Percentiles rank a stretch among this genome's conserved stretches.
Evolutionary conservation across 2,113 vertebrate species (phyloP).

Genomic region (Ciconia stormi): DNA sequence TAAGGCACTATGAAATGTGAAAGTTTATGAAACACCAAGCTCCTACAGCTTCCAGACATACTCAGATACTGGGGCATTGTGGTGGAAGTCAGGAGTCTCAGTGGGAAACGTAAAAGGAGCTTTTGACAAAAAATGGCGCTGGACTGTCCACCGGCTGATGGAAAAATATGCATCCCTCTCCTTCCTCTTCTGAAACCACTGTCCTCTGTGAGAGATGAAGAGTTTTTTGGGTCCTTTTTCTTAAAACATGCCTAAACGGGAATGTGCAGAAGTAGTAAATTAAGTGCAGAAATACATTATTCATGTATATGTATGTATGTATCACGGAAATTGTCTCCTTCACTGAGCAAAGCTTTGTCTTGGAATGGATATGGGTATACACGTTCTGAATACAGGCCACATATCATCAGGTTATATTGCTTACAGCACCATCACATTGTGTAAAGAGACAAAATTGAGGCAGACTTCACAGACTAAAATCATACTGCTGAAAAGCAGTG

Average conservation of each 20-base stretch:
- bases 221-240: not conserved
- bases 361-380: not conserved
- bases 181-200: not conserved
- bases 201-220: not conserved
- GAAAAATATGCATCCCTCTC: not conserved
- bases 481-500: not conserved
- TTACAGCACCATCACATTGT: not conserved
- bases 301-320: not conserved
- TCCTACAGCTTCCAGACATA: not conserved
- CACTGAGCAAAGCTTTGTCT: not conserved
- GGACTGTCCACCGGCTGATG: rapidly evolving
- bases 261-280: not conserved
- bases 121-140: not conserved
- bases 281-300: not conserved
- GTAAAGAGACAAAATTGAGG: not conserved
- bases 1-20: not conserved
- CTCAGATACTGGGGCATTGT: not conserved
- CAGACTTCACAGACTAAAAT: not conserved
- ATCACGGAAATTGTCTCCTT: not conserved
- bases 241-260: not conserved
- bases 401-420: not conserved
- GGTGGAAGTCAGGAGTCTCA: not conserved
- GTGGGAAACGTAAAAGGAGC: not conserved
- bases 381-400: not conserved
- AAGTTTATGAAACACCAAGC: not conserved